These are phyloP conservation scores for Globia sparganii DNA, from an alignment of 2,888 invertebrate genomes.

Conservation along the genomic window DNA sequence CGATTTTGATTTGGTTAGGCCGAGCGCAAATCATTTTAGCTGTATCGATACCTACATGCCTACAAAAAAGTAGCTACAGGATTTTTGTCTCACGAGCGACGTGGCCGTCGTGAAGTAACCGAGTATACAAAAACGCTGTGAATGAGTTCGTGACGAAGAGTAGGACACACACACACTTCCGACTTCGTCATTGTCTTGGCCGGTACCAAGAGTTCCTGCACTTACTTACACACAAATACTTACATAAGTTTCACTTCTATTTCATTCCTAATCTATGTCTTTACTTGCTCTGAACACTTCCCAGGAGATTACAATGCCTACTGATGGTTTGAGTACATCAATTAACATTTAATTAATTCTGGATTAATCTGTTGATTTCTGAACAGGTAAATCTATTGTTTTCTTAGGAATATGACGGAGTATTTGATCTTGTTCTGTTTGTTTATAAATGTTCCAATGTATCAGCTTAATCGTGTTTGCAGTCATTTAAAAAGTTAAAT, in stretches of 20 bases:
- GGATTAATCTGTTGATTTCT: constrained; percentile 51
- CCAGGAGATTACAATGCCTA: constrained; percentile 53
- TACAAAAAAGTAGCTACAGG: background rate
- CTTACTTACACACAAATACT: too few species aligned
- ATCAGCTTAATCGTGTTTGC: background rate
- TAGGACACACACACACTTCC: too few species aligned
- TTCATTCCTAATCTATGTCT: constrained; percentile 12
- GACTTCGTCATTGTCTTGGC: too few species aligned
- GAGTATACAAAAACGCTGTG: too few species aligned
- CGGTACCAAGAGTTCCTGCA: too few species aligned
- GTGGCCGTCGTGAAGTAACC: too few species aligned
- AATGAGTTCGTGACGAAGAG: too few species aligned
- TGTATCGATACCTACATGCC: too few species aligned
- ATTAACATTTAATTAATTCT: constrained; percentile 60
- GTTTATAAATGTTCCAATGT: background rate
- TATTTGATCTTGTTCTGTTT: constrained; percentile 21
- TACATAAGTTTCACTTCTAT: background rate
- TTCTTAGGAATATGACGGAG: constrained; percentile 10
- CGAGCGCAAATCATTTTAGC: background rate
- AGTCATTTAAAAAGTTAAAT: background rate
- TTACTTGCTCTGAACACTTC: constrained; percentile 30
- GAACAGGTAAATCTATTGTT: constrained; percentile 17
- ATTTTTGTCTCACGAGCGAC: too few species aligned
- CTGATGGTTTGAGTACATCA: constrained; percentile 38
- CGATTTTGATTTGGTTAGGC: background rate